Evolutionary conservation across 2,797 vertebrate species (phyloP).

Genomic region (Dryobates pubescens): DNA sequence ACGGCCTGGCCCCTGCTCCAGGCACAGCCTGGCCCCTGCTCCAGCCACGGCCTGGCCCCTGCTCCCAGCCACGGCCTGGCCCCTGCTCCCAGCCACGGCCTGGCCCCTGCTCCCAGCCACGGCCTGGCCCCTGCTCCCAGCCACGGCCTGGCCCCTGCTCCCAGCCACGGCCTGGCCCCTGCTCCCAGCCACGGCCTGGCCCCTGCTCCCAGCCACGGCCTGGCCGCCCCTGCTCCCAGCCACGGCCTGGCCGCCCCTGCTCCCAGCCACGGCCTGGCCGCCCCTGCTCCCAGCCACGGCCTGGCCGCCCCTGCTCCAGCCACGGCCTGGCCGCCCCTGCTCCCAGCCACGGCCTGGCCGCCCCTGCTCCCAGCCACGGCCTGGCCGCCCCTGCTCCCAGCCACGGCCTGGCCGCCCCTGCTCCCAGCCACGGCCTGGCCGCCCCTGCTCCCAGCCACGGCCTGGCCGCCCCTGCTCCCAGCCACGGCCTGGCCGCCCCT

Average conservation of each 20-base stretch:
- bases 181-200: no score
- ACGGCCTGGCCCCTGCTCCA: neutral
- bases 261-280: neutral
- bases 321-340: neutral
- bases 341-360: fast-evolving
- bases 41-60: no score
- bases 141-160: no score
- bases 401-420: neutral
- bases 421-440: no score
- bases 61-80: no score
- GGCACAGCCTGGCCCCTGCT: fast-evolving
- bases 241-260: fast-evolving
- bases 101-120: no score
- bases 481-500: fast-evolving
- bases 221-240: neutral
- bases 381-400: neutral
- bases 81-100: no score
- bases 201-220: no score
- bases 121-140: no score
- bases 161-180: no score
- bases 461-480: neutral
- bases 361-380: no score
- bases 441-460: neutral
- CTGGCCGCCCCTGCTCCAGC: neutral
- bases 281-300: fast-evolving